phyloP scores from a whole-genome alignment of 1,140 invertebrate genomes.

The Ephestia elutella region DNA sequence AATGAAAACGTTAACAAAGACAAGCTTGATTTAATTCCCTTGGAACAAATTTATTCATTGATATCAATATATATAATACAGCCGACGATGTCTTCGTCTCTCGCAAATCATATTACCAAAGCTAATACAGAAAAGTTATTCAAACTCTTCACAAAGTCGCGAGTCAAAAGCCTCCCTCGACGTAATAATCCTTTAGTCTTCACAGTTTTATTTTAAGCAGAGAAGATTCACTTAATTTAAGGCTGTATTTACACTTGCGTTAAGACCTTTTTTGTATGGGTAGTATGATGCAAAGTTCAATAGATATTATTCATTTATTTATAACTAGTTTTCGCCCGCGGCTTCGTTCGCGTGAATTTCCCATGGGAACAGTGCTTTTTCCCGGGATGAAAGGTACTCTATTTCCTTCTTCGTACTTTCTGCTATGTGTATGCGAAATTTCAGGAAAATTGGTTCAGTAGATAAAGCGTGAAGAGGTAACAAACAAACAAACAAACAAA shows the following conservation, averaged over 20 bases:
- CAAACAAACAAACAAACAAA: too few relatives aligned
- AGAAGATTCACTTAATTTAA: constrained; percentile 17
- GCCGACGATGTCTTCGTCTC: constrained; percentile 13
- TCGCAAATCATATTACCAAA: constrained; percentile 30
- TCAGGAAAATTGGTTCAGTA: too few relatives aligned
- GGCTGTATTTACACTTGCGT: background rate
- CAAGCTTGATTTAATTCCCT: background rate
- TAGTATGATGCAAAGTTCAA: background rate
- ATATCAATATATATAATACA: constrained; percentile 8
- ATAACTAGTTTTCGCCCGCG: too few relatives aligned
- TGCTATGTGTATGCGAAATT: too few relatives aligned
- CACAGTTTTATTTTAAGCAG: constrained; percentile 27
- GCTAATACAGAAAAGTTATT: constrained; percentile 39
- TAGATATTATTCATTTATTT: too few relatives aligned
- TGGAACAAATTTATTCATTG: constrained; percentile 1
- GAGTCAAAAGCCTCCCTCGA: constrained; percentile 33
- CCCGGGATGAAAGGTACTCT: too few relatives aligned
- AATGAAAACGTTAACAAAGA: background rate
- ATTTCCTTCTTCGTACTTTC: too few relatives aligned
- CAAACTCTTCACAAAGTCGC: constrained; percentile 36
- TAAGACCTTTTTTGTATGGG: background rate
- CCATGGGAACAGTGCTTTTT: too few relatives aligned
- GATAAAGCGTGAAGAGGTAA: too few relatives aligned
- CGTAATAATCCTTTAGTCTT: constrained; percentile 32
- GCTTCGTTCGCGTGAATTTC: too few relatives aligned